Evolutionary conservation across 2,797 vertebrate species (phyloP), one percentile per base, ranked within the genome.

Genomic region (Oreochromis mossambicus): DNA sequence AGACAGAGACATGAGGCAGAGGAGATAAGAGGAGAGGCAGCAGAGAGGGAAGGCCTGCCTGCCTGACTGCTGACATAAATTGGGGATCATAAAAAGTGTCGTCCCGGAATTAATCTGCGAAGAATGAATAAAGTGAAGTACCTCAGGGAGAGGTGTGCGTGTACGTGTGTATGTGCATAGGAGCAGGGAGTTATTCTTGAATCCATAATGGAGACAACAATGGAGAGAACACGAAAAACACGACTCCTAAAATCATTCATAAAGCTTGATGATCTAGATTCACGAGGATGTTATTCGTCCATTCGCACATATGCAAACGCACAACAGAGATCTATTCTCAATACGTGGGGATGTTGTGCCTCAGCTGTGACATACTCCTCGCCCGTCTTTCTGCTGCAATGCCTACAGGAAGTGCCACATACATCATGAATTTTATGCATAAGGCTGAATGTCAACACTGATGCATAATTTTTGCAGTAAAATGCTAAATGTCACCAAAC

Each of bases 401-500:
- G 92, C 93, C 95, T 92, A 91, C 92, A 95, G 94, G 94, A 93
- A 92, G 89, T 93, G 91, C 88, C 92, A 88, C 89, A 91, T 92
- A 91, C 91, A 92, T 93, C 91, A 93, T 89, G 92, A 89, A 94
- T 94, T 94, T 95, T 94, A 95, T 95, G 91, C 93, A 94, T 92
- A 93, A 89, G 91, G 88, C 90, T 91, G 91, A 94, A 96, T 95
- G 94, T 95, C 95, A 96, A 92, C 93, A 94, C 80, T 78, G 92
- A 95, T 95, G 92, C 93, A 94, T 94, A 92, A 94, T 94, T 95
- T 94, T 92, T 82, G 79, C 61, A 61, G 86, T 91, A 92, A 95
- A 95, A 93, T 85, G 83, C 91, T 94, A 95, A 94, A 96, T 96
- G 96, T 95, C 95, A 95, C 88, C 90, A 91, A 95, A 92, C 94